Evolutionary conservation across 2,113 vertebrate genomes (phyloP).

Genomic region (Anser brachyrhynchus): DNA sequence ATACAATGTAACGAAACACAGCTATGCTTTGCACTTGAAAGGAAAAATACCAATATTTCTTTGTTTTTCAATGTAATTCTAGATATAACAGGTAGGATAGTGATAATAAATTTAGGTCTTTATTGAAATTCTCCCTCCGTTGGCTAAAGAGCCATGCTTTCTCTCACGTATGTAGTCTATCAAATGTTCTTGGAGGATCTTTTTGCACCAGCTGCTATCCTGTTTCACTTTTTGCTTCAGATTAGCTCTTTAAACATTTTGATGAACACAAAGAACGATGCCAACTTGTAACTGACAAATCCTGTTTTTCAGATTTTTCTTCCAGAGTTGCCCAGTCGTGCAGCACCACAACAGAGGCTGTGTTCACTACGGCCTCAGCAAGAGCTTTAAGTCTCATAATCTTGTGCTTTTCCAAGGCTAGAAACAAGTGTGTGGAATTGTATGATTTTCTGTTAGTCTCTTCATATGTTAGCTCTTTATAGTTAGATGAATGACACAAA

Average conservation of each 20-base stretch:
- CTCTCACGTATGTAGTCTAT: not conserved
- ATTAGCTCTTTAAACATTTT: constrained; percentile 31
- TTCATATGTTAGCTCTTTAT: not conserved
- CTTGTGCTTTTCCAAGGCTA: not conserved
- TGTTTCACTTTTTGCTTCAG: constrained; percentile 40
- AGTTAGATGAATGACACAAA: not conserved
- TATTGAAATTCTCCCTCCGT: constrained; percentile 16
- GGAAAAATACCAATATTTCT: constrained; percentile 44
- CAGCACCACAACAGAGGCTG: fast-evolving
- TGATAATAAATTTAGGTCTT: constrained; percentile 45
- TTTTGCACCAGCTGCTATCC: constrained; percentile 37
- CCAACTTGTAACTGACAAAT: constrained; percentile 8
- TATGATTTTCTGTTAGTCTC: not conserved
- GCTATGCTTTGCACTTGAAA: constrained; percentile 62
- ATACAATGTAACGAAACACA: constrained; percentile 46
- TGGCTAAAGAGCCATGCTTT: constrained; percentile 22
- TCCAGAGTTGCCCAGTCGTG: fast-evolving
- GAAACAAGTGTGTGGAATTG: not conserved
- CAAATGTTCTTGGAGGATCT: constrained; percentile 37
- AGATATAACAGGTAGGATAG: constrained; percentile 32
- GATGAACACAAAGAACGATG: not conserved
- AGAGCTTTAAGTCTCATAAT: not conserved
- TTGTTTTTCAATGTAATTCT: constrained; percentile 54
- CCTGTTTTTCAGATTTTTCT: constrained; percentile 3
- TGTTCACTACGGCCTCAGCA: not conserved